Evolutionary conservation across 2,888 invertebrate species (phyloP).

Genomic region (Callinectes sapidus): DNA sequence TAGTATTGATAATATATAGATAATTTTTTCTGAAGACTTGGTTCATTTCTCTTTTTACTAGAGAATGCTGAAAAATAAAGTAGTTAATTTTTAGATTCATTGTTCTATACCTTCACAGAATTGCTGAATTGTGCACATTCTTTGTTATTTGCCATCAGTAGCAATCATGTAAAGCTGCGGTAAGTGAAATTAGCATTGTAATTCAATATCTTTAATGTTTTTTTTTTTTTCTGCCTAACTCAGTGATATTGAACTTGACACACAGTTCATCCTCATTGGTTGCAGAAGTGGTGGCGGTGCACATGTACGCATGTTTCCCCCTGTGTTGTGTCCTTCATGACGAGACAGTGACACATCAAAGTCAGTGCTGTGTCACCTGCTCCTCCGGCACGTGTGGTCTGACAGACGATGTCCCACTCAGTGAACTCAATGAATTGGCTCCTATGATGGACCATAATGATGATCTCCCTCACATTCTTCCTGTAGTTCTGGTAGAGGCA

Average conservation of each 20-base stretch:
- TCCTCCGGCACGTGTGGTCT: not conserved
- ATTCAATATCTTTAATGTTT: not conserved
- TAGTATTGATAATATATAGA: too few relatives aligned
- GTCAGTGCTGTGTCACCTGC: not conserved
- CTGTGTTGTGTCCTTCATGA: not conserved
- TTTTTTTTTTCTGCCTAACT: not conserved
- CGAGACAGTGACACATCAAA: not conserved
- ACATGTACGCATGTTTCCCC: too few relatives aligned
- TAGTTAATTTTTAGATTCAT: too few relatives aligned
- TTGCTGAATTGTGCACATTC: not conserved
- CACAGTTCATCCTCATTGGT: not conserved
- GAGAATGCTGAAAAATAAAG: too few relatives aligned
- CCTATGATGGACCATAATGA: not conserved
- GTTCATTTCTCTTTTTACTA: too few relatives aligned
- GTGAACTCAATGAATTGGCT: not conserved
- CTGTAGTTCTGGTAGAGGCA: not conserved
- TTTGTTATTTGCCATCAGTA: too few relatives aligned
- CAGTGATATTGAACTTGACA: not conserved
- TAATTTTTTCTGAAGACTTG: too few relatives aligned
- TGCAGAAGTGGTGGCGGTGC: not conserved
- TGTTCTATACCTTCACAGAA: not conserved
- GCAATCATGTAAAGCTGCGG: not conserved
- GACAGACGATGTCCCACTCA: not conserved
- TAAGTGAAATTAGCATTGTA: not conserved
- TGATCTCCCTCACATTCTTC: not conserved